A percentile compares a stretch with the other conserved stretches of the same genome.
phyloP scores from a whole-genome alignment of 2,797 vertebrate species.

The Oreonectes daqikongensis region DNA sequence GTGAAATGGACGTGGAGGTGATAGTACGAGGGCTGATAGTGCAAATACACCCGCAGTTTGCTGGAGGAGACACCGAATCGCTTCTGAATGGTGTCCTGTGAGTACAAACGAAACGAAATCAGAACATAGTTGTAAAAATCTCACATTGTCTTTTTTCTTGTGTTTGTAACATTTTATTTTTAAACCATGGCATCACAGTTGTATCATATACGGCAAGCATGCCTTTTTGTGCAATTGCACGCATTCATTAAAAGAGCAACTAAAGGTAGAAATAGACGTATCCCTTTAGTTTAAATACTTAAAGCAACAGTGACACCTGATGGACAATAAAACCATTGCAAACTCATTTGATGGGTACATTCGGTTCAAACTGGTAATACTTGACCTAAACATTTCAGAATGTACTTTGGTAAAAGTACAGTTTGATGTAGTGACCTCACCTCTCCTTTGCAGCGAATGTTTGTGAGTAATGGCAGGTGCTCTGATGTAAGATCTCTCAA shows the following conservation, averaged over 20 bases:
- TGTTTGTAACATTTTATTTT: neutral
- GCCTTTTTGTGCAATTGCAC: too few relatives aligned
- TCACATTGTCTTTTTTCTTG: neutral
- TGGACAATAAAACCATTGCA: constrained; percentile 1
- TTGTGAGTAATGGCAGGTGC: constrained; percentile 86
- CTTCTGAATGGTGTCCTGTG: constrained; percentile 81
- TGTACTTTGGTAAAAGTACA: neutral
- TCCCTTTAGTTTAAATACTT: neutral
- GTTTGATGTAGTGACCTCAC: constrained; percentile 68
- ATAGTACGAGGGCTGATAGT: constrained; percentile 96
- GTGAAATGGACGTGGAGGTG: constrained; percentile 96
- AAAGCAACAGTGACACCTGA: neutral
- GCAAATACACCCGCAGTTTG: constrained; percentile 86
- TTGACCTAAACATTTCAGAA: neutral
- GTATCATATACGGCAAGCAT: too few relatives aligned
- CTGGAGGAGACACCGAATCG: constrained; percentile 72
- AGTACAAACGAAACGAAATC: neutral
- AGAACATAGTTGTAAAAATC: neutral
- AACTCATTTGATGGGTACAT: neutral
- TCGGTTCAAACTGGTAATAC: too few relatives aligned
- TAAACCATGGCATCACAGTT: neutral
- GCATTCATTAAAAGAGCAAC: neutral
- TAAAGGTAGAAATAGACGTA: neutral
- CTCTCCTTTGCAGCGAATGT: constrained; percentile 83
- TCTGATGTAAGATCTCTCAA: constrained; percentile 85